These are phyloP conservation scores for Drosophila kuntzei DNA, from an alignment of 2,888 invertebrate species.

Conservation along the genomic window DNA sequence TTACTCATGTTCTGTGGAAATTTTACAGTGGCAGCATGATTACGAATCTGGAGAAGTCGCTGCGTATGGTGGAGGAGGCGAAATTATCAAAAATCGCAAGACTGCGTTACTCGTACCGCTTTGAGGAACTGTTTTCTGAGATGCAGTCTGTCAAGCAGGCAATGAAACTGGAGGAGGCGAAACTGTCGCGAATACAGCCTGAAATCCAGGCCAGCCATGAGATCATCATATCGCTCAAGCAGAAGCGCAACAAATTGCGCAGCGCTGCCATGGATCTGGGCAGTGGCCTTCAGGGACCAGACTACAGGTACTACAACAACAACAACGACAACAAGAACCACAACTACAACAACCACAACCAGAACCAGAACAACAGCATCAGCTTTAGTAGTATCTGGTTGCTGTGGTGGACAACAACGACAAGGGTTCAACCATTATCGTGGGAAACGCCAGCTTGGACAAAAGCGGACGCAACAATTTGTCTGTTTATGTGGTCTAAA, in stretches of 20 bases:
- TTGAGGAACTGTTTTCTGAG: slow-evolving; percentile 78
- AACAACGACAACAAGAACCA: slow-evolving; percentile 16
- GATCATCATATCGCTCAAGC: slow-evolving; percentile 78
- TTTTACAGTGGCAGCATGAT: slow-evolving; percentile 77
- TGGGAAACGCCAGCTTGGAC: slow-evolving; percentile 52
- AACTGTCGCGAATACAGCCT: slow-evolving; percentile 81
- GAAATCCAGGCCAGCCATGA: slow-evolving; percentile 81
- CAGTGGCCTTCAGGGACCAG: slow-evolving; percentile 72
- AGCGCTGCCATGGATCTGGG: slow-evolving; percentile 79
- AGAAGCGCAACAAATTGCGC: slow-evolving; percentile 76
- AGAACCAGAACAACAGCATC: slow-evolving; percentile 18
- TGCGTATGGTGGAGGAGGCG: slow-evolving; percentile 80
- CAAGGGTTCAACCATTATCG: slow-evolving; percentile 45
- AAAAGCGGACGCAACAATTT: slow-evolving; percentile 23
- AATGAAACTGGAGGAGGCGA: slow-evolving; percentile 76
- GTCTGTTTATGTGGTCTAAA: slow-evolving; percentile 16
- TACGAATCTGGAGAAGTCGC: slow-evolving; percentile 79
- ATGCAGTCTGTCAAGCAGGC: slow-evolving; percentile 72
- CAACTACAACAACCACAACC: slow-evolving; percentile 20
- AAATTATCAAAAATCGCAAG: slow-evolving; percentile 79
- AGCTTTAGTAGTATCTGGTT: slow-evolving; percentile 16
- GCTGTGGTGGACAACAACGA: slow-evolving; percentile 40
- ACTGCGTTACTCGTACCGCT: slow-evolving; percentile 74
- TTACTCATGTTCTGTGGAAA: not conserved
- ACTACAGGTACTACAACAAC: slow-evolving; percentile 72